phyloP scores from a whole-genome alignment of 1,140 invertebrate species.

The Homalodisca vitripennis region DNA sequence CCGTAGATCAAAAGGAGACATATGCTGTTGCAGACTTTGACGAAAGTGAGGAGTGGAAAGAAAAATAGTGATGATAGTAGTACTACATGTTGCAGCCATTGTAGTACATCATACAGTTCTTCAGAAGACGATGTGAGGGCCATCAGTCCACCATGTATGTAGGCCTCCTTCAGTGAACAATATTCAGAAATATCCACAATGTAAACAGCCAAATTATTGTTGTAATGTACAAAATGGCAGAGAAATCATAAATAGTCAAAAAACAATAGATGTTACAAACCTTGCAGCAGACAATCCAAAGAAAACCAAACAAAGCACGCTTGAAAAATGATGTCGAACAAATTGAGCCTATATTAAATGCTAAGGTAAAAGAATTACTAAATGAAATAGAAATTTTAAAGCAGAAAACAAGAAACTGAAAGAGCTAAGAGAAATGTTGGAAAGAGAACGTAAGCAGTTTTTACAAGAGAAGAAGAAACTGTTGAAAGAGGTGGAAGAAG shows the following conservation, averaged over 20 bases:
- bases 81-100: neutral
- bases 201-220: no score
- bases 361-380: slow-evolving; percentile 49
- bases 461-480: slow-evolving; percentile 56
- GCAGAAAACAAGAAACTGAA: slow-evolving; percentile 60
- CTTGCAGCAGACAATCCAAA: neutral
- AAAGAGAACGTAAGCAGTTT: slow-evolving; percentile 45
- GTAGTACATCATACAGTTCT: neutral
- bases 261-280: neutral
- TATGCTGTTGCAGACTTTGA: neutral
- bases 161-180: neutral
- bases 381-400: slow-evolving; percentile 67
- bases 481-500: slow-evolving; percentile 56
- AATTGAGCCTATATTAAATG: no score
- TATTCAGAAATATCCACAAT: neutral
- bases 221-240: no score
- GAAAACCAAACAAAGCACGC: neutral
- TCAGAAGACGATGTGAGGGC: slow-evolving; percentile 18
- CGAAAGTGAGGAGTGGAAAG: slow-evolving; percentile 6
- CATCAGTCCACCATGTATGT: slow-evolving; percentile 25
- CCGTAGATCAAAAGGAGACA: neutral
- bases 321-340: no score
- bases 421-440: slow-evolving; percentile 46
- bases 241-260: no score
- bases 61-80: neutral